These are phyloP conservation scores for Styela plicata DNA, from an alignment of 23 tunicate species.

Conservation along the genomic window DNA sequence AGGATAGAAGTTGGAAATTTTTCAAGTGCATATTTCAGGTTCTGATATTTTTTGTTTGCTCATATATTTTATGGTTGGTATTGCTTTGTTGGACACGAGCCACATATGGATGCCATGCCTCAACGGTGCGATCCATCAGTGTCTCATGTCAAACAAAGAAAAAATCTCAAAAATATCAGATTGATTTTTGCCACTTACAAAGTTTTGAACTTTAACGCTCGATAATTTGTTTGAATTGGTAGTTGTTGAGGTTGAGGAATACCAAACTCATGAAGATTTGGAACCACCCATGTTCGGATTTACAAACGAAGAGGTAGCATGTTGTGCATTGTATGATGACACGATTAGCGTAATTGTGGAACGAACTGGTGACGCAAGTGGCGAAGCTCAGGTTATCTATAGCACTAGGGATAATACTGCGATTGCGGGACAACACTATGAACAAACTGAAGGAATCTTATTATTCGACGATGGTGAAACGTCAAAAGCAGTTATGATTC, in stretches of 20 bases:
- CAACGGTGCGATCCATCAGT: neutral
- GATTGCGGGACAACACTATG: constrained; percentile 38
- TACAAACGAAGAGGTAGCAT: neutral
- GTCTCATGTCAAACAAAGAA: neutral
- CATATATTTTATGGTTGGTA: too few relatives aligned
- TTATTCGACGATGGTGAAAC: constrained; percentile 33
- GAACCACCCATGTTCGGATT: constrained; percentile 20
- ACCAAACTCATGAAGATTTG: neutral
- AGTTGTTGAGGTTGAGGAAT: neutral
- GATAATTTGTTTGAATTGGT: too few relatives aligned
- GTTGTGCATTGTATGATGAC: neutral
- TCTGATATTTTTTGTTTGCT: too few relatives aligned
- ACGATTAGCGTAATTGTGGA: constrained; percentile 3
- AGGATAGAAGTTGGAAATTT: too few relatives aligned
- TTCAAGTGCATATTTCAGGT: too few relatives aligned
- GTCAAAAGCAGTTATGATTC: constrained; percentile 16
- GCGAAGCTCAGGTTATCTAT: constrained; percentile 1
- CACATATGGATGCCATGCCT: too few relatives aligned
- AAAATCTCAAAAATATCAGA: too few relatives aligned
- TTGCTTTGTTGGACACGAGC: too few relatives aligned
- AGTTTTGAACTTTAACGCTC: too few relatives aligned
- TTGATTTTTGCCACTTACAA: too few relatives aligned
- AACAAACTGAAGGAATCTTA: constrained; percentile 27
- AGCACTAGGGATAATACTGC: constrained; percentile 49
- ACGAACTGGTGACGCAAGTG: constrained; percentile 24